phyloP scores from a whole-genome alignment of 2,113 vertebrate species.

The Ictalurus furcatus region DNA sequence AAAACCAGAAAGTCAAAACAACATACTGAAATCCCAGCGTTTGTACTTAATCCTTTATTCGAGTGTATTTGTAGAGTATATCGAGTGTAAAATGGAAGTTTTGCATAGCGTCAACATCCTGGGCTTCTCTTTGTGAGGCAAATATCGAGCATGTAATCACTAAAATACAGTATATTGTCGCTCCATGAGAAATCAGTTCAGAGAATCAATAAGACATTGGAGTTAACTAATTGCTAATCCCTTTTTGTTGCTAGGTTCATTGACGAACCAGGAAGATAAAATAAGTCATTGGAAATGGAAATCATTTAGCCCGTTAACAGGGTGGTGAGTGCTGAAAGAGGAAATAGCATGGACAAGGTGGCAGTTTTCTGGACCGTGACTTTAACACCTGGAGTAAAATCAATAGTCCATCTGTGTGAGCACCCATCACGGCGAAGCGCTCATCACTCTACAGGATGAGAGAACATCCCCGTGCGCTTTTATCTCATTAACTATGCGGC shows the following conservation, averaged over 20 bases:
- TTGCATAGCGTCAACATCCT: background rate
- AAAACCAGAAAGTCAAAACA: background rate
- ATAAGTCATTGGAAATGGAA: conserved; percentile 32
- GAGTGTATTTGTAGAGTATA: background rate
- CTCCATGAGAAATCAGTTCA: conserved; percentile 67
- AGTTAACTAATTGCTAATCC: conserved; percentile 44
- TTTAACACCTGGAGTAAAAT: conserved; percentile 52
- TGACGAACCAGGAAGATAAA: conserved; percentile 40
- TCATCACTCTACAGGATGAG: conserved; percentile 1
- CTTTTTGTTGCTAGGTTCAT: conserved; percentile 69
- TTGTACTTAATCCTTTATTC: background rate
- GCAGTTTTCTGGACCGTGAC: conserved; percentile 27
- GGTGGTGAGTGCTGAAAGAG: conserved; percentile 18
- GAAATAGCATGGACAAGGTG: conserved; percentile 11
- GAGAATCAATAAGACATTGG: conserved; percentile 69
- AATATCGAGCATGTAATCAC: conserved; percentile 22
- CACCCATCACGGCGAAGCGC: conserved; percentile 8
- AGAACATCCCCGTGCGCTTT: conserved; percentile 28
- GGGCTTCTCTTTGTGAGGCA: background rate
- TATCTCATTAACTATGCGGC: conserved; percentile 29
- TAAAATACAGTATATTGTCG: conserved; percentile 67
- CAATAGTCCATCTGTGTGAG: conserved; percentile 49
- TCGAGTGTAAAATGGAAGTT: background rate
- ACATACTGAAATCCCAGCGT: background rate
- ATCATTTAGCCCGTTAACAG: conserved; percentile 24